A percentile compares a stretch with the other conserved stretches of the same genome.
Conservation (phyloP, 2,888 invertebrate species). For the Malachius bipustulatus region DNA sequence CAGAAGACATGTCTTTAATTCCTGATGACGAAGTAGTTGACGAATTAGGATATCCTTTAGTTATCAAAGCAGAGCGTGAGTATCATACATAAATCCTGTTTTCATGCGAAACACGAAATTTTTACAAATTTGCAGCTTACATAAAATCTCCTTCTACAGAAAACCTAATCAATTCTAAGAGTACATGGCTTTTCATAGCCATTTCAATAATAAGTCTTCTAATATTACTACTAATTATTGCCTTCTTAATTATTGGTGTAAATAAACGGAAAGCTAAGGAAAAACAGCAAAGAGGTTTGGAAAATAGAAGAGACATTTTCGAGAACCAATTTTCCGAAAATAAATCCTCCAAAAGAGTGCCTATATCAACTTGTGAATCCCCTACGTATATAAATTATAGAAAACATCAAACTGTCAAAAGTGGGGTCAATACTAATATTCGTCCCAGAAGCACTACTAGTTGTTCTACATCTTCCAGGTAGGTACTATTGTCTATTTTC, state of each 20-base stretch:
- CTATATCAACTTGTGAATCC: constrained; percentile 32
- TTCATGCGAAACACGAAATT: no score
- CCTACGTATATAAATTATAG: constrained; percentile 35
- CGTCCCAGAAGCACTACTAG: constrained; percentile 28
- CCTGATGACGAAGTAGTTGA: constrained; percentile 62
- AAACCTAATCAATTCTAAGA: constrained; percentile 42
- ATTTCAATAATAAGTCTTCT: constrained; percentile 49
- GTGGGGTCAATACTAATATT: constrained; percentile 22
- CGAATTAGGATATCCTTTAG: constrained; percentile 62
- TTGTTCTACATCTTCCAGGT: constrained; percentile 27
- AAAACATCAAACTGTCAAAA: constrained; percentile 25
- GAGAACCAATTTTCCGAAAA: constrained; percentile 30
- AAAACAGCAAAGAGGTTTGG: constrained; percentile 22
- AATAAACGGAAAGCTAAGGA: constrained; percentile 38
- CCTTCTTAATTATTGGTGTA: constrained; percentile 40
- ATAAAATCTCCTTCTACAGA: constrained; percentile 49
- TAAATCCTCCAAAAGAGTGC: constrained; percentile 31
- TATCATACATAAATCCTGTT: no score
- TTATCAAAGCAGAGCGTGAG: constrained; percentile 80
- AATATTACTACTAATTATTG: constrained; percentile 45
- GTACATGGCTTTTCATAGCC: constrained; percentile 53
- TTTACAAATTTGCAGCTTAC: constrained; percentile 57
- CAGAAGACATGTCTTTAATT: constrained; percentile 72
- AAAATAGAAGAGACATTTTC: constrained; percentile 31
- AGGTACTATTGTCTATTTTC: constrained; percentile 14